These are phyloP conservation scores for Wiebesia pumilae DNA, from an alignment of 1,140 invertebrate genomes.

Conservation along the genomic window DNA sequence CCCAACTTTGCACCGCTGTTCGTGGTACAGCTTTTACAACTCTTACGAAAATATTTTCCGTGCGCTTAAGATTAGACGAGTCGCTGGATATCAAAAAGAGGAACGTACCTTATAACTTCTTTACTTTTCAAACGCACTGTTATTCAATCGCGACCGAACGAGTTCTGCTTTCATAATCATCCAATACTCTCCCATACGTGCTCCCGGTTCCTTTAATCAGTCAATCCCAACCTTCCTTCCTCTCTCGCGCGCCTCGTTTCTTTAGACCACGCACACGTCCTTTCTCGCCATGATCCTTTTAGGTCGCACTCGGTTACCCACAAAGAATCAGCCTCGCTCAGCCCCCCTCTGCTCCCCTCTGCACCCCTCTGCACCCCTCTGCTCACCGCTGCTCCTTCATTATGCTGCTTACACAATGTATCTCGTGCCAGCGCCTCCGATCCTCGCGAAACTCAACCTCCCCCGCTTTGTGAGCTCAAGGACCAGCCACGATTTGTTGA, in stretches of 20 bases:
- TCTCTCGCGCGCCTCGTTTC: not conserved
- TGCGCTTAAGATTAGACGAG: not conserved
- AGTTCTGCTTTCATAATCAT: constrained; percentile 7
- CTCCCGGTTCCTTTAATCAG: constrained; percentile 39
- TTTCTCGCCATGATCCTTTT: constrained; percentile 67
- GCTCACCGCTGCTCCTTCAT: constrained; percentile 58
- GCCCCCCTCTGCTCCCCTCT: constrained; percentile 1
- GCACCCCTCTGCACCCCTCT: not conserved
- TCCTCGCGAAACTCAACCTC: constrained; percentile 2
- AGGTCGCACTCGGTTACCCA: constrained; percentile 72
- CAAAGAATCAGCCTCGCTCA: constrained; percentile 63
- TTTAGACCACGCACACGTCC: constrained; percentile 32
- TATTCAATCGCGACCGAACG: constrained; percentile 1
- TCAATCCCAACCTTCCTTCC: constrained; percentile 3
- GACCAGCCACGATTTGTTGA: not conserved
- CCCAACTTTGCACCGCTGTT: not conserved
- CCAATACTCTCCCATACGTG: not conserved
- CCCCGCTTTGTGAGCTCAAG: constrained; percentile 66
- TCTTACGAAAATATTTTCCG: not conserved
- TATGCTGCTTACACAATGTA: constrained; percentile 72
- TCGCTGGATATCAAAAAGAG: not conserved
- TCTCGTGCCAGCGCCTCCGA: constrained; percentile 62
- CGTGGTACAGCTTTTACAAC: not conserved
- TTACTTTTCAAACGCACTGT: not conserved
- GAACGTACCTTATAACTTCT: not conserved